phyloP scores from a whole-genome alignment of 1,140 invertebrate genomes.

The Conus betulinus region DNA sequence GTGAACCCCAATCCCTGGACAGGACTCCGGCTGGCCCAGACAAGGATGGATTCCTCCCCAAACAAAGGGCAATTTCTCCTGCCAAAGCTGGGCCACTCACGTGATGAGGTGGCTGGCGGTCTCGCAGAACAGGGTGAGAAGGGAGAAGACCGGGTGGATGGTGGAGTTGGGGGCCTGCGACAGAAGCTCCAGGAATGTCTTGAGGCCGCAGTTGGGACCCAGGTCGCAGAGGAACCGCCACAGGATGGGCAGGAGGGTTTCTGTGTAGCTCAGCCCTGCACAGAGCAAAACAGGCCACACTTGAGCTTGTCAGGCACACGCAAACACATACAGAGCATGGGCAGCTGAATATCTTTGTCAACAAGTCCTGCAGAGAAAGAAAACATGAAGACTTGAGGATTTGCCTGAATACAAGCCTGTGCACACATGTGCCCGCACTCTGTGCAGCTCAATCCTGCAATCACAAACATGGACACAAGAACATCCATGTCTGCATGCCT shows the following conservation, averaged over 20 bases:
- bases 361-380: not conserved
- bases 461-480: too few relatives aligned
- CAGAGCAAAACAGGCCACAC: not conserved
- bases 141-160: slow-evolving; percentile 77
- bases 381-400: not conserved
- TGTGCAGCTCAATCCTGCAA: too few relatives aligned
- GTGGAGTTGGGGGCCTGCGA: slow-evolving; percentile 85
- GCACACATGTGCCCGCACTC: too few relatives aligned
- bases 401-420: too few relatives aligned
- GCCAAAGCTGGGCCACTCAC: slow-evolving; percentile 80
- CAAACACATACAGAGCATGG: too few relatives aligned
- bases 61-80: too few relatives aligned
- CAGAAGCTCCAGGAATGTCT: slow-evolving; percentile 92
- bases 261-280: slow-evolving; percentile 93
- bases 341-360: too few relatives aligned
- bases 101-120: slow-evolving; percentile 98
- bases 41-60: too few relatives aligned
- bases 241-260: slow-evolving; percentile 90
- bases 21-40: too few relatives aligned
- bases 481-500: too few relatives aligned
- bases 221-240: slow-evolving; percentile 94
- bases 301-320: too few relatives aligned
- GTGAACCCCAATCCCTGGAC: too few relatives aligned
- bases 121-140: slow-evolving; percentile 95
- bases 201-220: slow-evolving; percentile 91